Evolutionary conservation across 2,113 vertebrate species (phyloP).

Genomic region (Erpornis zantholeuca): DNA sequence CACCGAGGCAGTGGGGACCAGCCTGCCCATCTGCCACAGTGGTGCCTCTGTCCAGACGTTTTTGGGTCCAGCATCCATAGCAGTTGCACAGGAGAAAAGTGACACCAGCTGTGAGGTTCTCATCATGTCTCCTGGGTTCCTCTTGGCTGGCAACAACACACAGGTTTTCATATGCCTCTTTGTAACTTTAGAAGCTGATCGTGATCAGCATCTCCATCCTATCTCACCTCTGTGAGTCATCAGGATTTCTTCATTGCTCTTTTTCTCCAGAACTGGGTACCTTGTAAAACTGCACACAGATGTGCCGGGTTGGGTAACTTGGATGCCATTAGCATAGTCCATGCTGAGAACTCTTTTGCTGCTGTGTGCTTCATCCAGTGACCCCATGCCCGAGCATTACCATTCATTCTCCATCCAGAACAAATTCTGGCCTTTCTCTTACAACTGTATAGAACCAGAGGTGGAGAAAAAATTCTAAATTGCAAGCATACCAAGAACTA

Average conservation of each 20-base stretch:
- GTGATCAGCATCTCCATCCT: neutral
- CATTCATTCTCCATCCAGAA: neutral
- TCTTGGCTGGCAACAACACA: neutral
- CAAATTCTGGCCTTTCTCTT: neutral
- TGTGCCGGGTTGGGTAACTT: neutral
- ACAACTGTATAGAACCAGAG: neutral
- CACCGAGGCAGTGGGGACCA: neutral
- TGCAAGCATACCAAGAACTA: neutral
- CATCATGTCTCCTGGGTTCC: neutral
- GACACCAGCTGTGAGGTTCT: neutral
- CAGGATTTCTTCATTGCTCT: neutral
- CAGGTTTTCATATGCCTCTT: neutral
- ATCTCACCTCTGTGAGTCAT: neutral
- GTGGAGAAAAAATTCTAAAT: neutral
- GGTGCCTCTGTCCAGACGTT: rapidly evolving
- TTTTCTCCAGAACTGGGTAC: neutral
- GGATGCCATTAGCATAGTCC: neutral
- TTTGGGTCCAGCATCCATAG: neutral
- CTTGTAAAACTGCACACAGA: neutral
- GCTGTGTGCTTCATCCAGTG: neutral
- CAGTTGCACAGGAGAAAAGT: neutral
- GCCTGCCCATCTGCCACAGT: neutral
- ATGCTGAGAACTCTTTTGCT: neutral
- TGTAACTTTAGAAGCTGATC: neutral
- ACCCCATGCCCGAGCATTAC: neutral